Percentiles rank a stretch among this genome's conserved stretches.
Evolutionary conservation across 2,797 vertebrate genomes (phyloP).

Genomic region (Tenualosa ilisha): DNA sequence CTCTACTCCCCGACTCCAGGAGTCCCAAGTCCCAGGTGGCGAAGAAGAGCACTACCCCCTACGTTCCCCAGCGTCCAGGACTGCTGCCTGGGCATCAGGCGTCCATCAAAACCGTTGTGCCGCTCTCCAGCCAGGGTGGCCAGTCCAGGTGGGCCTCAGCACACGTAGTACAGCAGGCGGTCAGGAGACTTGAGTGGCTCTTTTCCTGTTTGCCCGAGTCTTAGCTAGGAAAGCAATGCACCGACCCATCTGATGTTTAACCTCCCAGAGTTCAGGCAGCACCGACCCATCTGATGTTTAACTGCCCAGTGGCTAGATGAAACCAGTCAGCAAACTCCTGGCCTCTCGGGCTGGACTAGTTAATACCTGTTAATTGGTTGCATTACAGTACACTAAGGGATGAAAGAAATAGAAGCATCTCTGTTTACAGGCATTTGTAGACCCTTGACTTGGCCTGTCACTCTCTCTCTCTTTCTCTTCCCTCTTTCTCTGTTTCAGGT

Average conservation of each 20-base stretch:
- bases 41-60: slow-evolving; percentile 94
- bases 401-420: too few relatives aligned
- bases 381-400: too few relatives aligned
- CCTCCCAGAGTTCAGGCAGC: too few relatives aligned
- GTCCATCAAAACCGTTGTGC: neutral
- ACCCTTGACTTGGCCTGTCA: too few relatives aligned
- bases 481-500: slow-evolving; percentile 35
- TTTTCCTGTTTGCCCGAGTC: neutral
- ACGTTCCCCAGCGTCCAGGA: slow-evolving; percentile 66
- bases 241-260: too few relatives aligned
- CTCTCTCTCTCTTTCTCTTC: neutral
- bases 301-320: too few relatives aligned
- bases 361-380: too few relatives aligned
- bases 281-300: too few relatives aligned
- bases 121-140: neutral
- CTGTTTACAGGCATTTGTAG: too few relatives aligned
- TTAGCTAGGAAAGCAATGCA: neutral
- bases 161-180: neutral
- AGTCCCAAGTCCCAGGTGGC: slow-evolving; percentile 89
- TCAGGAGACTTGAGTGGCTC: neutral
- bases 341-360: neutral
- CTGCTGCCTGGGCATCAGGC: slow-evolving; percentile 1
- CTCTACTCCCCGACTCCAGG: slow-evolving; percentile 40
- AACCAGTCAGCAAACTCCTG: too few relatives aligned
- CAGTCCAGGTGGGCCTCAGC: slow-evolving; percentile 48